These are phyloP conservation scores for Fistularia tabacaria DNA, from an alignment of 2,797 vertebrate species.

Conservation along the genomic window DNA sequence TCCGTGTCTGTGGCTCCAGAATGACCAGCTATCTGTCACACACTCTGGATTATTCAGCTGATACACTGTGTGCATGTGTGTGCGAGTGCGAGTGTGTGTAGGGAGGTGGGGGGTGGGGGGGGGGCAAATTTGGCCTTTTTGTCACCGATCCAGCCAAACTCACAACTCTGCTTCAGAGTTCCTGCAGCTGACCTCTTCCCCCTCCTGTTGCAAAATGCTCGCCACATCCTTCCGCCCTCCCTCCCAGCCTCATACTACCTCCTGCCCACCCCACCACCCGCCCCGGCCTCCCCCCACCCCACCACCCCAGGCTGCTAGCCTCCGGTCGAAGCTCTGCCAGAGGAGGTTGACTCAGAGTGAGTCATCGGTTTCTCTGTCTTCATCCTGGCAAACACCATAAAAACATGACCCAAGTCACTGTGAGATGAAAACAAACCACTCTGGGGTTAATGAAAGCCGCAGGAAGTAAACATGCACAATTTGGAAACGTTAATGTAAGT, in stretches of 20 bases:
- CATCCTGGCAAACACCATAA: conserved; percentile 41
- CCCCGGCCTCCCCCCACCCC: not conserved
- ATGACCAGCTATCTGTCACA: conserved; percentile 26
- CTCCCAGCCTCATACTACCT: conserved; percentile 42
- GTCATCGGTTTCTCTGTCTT: conserved; percentile 62
- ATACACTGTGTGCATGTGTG: conserved; percentile 26
- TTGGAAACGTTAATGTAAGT: too few relatives aligned
- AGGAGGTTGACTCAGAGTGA: conserved; percentile 70
- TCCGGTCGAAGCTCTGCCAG: conserved; percentile 65
- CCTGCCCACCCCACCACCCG: conserved; percentile 17
- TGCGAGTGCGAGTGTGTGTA: too few relatives aligned
- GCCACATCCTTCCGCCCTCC: conserved; percentile 68
- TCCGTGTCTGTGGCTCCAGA: conserved; percentile 37
- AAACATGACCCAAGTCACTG: conserved; percentile 28
- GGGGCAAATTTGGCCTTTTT: conserved; percentile 40
- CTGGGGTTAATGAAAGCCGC: conserved; percentile 26
- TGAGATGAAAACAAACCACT: conserved; percentile 37
- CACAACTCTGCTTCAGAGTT: conserved; percentile 66
- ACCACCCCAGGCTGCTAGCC: conserved; percentile 36
- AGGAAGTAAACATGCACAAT: conserved; percentile 21
- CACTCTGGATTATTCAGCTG: conserved; percentile 23
- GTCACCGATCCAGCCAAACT: conserved; percentile 48
- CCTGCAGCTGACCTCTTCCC: conserved; percentile 73
- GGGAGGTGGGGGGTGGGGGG: too few relatives aligned
- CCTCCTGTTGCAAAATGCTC: conserved; percentile 56